These are phyloP conservation scores for Mus pahari DNA, from an alignment of 2,113 vertebrate genomes.

Conservation along the genomic window DNA sequence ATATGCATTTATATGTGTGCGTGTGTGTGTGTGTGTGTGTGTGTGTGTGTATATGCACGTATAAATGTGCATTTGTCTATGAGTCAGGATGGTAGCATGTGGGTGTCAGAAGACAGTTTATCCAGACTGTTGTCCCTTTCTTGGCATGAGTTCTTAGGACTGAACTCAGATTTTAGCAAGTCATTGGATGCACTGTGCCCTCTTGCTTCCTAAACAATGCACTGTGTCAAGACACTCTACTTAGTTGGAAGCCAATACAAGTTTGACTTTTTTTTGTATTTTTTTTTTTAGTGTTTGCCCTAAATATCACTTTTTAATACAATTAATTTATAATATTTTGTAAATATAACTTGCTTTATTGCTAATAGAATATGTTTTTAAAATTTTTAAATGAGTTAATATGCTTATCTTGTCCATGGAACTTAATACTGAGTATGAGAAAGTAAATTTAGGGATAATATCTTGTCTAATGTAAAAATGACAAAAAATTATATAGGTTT, in stretches of 20 bases:
- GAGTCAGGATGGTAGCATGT: background rate
- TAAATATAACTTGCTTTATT: constrained; percentile 7
- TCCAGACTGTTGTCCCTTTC: too few species aligned
- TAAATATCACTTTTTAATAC: background rate
- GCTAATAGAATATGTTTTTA: background rate
- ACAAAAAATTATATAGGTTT: background rate
- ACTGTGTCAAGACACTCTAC: background rate
- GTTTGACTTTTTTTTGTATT: constrained; percentile 8
- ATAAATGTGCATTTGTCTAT: background rate
- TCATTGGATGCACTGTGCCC: background rate
- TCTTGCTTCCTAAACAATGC: background rate
- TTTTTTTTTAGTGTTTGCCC: background rate
- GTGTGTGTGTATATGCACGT: background rate
- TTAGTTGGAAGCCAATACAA: background rate
- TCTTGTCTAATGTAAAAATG: background rate
- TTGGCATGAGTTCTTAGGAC: background rate
- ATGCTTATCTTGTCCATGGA: background rate
- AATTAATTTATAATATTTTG: constrained; percentile 8
- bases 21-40: background rate
- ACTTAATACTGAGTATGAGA: background rate
- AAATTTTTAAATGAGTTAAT: background rate
- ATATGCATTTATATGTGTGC: too few species aligned
- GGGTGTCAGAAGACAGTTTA: too few species aligned
- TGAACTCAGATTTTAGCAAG: background rate
- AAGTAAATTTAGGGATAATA: background rate